A percentile compares a stretch with the other conserved stretches of the same genome.
These are phyloP conservation scores for Arion vulgaris DNA, from an alignment of 1,140 invertebrate species.

Conservation along the genomic window DNA sequence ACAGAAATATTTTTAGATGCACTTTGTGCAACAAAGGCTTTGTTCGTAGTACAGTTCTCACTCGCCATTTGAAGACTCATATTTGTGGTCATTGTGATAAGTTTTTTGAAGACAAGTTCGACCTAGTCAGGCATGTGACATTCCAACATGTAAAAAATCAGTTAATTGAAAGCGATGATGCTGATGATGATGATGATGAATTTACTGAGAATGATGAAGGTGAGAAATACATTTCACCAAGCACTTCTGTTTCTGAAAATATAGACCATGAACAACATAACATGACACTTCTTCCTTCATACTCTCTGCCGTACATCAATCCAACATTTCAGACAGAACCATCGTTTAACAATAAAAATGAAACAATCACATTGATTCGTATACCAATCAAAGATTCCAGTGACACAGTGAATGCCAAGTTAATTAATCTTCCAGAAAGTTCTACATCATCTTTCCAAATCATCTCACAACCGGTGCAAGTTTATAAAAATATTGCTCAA, in stretches of 20 bases:
- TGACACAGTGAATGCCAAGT: neutral
- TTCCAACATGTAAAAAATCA: neutral
- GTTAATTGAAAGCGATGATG: neutral
- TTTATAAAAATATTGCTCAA: neutral
- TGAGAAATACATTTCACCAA: neutral
- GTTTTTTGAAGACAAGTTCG: constrained; percentile 32
- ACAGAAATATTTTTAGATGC: constrained; percentile 8
- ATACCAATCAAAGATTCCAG: neutral
- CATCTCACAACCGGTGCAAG: neutral
- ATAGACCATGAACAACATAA: neutral
- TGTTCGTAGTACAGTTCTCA: constrained; percentile 30
- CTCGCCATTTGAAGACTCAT: constrained; percentile 29
- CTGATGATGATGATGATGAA: constrained; percentile 10
- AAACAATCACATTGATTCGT: neutral
- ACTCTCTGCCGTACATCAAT: neutral
- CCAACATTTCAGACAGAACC: neutral
- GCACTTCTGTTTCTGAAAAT: neutral
- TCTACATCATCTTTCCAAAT: neutral
- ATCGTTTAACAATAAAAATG: neutral
- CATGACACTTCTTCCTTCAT: neutral
- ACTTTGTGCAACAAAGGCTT: constrained; percentile 8
- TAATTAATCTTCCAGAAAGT: neutral
- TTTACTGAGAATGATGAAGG: neutral
- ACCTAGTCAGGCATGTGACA: neutral
- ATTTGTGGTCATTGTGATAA: constrained; percentile 24